Percentiles rank a stretch among this genome's conserved stretches.
Conservation (phyloP, 2,888 invertebrate species). For the Pantelozetes paolii region DNA sequence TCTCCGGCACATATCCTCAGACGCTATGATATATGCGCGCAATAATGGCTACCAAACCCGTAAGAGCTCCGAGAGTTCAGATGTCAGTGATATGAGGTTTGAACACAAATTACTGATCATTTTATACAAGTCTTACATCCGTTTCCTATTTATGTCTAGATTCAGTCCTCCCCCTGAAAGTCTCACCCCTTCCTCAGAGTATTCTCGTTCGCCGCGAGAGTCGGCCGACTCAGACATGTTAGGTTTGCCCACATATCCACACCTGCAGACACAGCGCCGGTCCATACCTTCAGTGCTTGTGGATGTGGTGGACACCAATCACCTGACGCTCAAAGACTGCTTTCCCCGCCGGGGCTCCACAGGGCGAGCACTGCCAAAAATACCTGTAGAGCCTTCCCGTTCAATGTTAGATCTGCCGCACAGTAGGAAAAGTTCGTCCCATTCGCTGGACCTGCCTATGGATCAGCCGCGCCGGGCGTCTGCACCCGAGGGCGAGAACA, state of each 20-base stretch:
- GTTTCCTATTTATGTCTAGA: constrained; percentile 1
- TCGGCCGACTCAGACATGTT: constrained; percentile 43
- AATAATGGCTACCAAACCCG: constrained; percentile 21
- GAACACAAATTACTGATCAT: too few species aligned
- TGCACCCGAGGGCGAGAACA: constrained; percentile 77
- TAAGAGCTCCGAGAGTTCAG: constrained; percentile 41
- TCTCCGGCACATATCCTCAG: constrained; percentile 20
- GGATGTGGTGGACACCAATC: constrained; percentile 40
- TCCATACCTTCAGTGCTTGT: constrained; percentile 43
- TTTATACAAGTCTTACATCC: not conserved
- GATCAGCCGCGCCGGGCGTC: constrained; percentile 55
- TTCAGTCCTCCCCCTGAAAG: constrained; percentile 39
- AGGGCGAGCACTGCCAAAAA: constrained; percentile 44
- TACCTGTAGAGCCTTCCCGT: constrained; percentile 40
- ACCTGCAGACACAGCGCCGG: constrained; percentile 40
- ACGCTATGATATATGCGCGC: constrained; percentile 31
- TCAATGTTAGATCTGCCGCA: constrained; percentile 41
- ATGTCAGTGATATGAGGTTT: constrained; percentile 34
- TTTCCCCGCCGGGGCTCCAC: constrained; percentile 42
- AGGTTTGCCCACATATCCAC: constrained; percentile 34
- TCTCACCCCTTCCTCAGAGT: constrained; percentile 42
- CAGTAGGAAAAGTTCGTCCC: constrained; percentile 53
- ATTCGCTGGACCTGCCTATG: constrained; percentile 46
- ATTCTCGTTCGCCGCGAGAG: constrained; percentile 39
- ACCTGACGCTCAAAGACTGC: constrained; percentile 41